A percentile compares a stretch with the other conserved stretches of the same genome.
Conservation (phyloP, 2,113 vertebrate genomes). For the Dissostichus mawsoni region DNA sequence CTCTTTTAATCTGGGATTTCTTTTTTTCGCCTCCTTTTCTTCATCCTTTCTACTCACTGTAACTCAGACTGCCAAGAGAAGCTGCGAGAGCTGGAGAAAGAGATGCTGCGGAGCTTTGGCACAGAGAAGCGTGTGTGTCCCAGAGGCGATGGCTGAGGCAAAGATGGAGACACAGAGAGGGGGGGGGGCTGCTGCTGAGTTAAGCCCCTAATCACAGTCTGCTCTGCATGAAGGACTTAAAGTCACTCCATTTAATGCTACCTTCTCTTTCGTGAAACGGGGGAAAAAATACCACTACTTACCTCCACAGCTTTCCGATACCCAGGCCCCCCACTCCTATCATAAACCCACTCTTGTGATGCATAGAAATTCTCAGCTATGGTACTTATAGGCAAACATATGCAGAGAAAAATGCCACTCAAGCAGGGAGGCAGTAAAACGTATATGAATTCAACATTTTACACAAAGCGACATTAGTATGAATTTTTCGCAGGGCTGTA, state of each 20-base stretch:
- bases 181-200: conserved; percentile 59
- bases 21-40: conserved; percentile 61
- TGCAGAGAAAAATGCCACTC: conserved; percentile 3
- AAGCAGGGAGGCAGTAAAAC: not conserved
- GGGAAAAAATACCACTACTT: conserved; percentile 58
- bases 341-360: conserved; percentile 17
- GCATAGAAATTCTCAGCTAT: conserved; percentile 10
- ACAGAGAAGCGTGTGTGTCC: conserved; percentile 64
- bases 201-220: conserved; percentile 79
- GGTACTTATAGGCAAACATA: not conserved
- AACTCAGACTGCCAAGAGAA: conserved; percentile 70
- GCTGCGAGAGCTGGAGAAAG: conserved; percentile 66
- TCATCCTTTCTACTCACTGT: conserved; percentile 68
- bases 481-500: not conserved
- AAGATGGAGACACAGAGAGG: conserved; percentile 64
- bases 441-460: not conserved
- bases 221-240: conserved; percentile 81
- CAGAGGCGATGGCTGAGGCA: conserved; percentile 69
- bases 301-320: conserved; percentile 63
- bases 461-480: not conserved
- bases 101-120: conserved; percentile 72
- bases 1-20: conserved; percentile 76
- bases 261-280: conserved; percentile 76
- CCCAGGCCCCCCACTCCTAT: conserved; percentile 26
- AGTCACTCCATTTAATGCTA: conserved; percentile 81